These are phyloP conservation scores for Hyperoplus immaculatus DNA, from an alignment of 2,797 vertebrate genomes.

Conservation along the genomic window DNA sequence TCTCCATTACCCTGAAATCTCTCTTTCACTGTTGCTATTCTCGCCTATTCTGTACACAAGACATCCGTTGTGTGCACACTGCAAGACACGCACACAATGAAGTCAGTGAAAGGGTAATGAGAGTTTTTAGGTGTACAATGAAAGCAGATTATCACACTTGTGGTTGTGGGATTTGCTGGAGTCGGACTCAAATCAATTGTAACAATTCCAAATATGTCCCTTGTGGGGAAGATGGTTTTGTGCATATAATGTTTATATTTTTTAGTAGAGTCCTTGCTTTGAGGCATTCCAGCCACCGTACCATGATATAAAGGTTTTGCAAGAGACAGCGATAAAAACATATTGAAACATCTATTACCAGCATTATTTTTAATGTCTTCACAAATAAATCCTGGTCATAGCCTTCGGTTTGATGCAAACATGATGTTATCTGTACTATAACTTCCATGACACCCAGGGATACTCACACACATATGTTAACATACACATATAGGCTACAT, in stretches of 20 bases:
- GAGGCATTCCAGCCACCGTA: not conserved
- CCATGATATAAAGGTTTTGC: not conserved
- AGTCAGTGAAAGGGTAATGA: not conserved
- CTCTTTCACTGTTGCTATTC: not conserved
- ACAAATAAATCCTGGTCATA: no score
- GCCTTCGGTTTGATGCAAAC: slow-evolving; percentile 45
- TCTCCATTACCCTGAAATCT: not conserved
- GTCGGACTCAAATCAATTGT: not conserved
- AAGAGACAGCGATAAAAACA: not conserved
- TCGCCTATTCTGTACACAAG: not conserved
- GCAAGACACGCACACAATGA: not conserved
- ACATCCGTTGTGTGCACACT: not conserved
- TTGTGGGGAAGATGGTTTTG: not conserved
- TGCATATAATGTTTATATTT: not conserved
- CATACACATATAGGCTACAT: slow-evolving; percentile 17
- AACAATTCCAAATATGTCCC: not conserved
- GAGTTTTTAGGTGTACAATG: not conserved
- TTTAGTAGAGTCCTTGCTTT: not conserved
- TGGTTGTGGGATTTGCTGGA: not conserved
- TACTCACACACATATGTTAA: slow-evolving; percentile 21
- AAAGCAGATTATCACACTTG: not conserved
- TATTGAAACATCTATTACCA: no score
- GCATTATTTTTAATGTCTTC: not conserved
- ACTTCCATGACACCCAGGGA: slow-evolving; percentile 29
- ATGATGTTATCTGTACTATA: slow-evolving; percentile 54